phyloP scores from a whole-genome alignment of 2,888 invertebrate species.

The Colletes collaris region DNA sequence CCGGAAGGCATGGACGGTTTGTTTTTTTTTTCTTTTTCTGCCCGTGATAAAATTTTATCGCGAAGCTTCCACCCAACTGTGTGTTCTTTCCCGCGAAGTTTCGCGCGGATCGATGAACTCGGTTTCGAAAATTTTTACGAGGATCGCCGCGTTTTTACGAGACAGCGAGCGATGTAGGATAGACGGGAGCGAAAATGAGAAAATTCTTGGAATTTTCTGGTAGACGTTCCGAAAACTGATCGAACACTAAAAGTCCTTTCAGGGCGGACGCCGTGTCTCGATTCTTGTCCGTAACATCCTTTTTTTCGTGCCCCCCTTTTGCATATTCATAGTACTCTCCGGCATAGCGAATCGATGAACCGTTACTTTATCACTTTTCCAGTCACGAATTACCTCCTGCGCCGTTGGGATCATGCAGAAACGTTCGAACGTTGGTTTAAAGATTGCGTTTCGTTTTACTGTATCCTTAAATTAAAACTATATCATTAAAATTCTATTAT shows the following conservation, averaged over 20 bases:
- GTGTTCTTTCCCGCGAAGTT: background rate
- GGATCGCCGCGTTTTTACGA: background rate
- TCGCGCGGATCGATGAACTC: background rate
- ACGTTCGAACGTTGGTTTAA: conserved; percentile 20
- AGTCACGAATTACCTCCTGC: conserved; percentile 47
- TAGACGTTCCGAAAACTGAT: conserved; percentile 36
- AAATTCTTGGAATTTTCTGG: conserved; percentile 44
- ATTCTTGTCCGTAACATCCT: background rate
- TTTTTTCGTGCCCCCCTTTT: conserved; percentile 25
- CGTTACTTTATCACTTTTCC: conserved; percentile 60
- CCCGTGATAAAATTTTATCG: conserved; percentile 1
- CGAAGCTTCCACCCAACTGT: background rate
- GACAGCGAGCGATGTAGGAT: background rate
- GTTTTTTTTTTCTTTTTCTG: background rate
- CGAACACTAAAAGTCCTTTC: conserved; percentile 47
- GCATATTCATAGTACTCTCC: conserved; percentile 58
- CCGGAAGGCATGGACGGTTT: background rate
- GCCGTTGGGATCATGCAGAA: background rate
- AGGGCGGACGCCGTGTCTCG: background rate
- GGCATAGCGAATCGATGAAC: conserved; percentile 53
- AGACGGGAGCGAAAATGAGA: conserved; percentile 39
- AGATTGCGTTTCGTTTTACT: background rate
- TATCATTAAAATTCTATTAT: too few species aligned
- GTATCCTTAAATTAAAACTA: too few species aligned
- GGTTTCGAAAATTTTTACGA: conserved; percentile 29